These are phyloP conservation scores for Zelleria hepariella DNA, from an alignment of 2,888 invertebrate genomes.

Conservation along the genomic window DNA sequence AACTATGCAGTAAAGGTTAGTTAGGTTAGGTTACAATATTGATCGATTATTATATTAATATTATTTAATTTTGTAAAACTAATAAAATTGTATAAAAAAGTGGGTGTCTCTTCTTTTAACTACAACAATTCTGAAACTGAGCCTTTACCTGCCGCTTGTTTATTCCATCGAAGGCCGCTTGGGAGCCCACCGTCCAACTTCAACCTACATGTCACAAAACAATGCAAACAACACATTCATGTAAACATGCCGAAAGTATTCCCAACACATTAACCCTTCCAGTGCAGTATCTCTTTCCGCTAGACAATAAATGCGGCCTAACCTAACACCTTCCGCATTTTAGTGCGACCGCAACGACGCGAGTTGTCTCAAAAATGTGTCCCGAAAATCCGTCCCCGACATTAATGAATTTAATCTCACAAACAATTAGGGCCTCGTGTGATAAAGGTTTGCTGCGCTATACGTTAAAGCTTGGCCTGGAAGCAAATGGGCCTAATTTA, in stretches of 20 bases:
- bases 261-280: background rate
- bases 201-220: no score
- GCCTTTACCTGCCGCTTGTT: no score
- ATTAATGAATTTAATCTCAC: background rate
- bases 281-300: background rate
- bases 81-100: no score
- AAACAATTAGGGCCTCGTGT: background rate
- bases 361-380: background rate
- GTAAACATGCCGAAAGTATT: background rate
- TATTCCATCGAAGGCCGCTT: no score
- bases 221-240: no score
- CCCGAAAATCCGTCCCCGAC: background rate
- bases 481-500: background rate
- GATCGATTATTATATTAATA: no score
- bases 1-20: no score
- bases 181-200: no score
- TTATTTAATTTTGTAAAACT: no score
- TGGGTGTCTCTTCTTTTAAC: no score
- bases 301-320: background rate
- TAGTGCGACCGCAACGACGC: background rate
- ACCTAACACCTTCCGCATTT: background rate
- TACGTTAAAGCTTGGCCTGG: background rate
- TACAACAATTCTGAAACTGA: no score
- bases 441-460: background rate
- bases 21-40: no score